These are phyloP conservation scores for Tenthredo mesomela DNA, from an alignment of 2,888 invertebrate genomes.

Conservation along the genomic window DNA sequence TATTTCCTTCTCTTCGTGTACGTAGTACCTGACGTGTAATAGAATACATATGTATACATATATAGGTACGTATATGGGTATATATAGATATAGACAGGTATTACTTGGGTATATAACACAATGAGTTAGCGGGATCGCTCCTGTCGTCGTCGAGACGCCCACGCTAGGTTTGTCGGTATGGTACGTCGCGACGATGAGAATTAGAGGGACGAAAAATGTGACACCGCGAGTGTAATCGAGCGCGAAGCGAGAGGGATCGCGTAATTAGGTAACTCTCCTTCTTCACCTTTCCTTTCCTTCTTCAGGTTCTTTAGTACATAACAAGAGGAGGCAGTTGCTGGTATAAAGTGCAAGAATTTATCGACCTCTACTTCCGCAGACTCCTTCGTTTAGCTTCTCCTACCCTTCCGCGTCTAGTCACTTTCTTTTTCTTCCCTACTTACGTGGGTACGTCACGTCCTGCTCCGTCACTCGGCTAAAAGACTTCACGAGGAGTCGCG, in stretches of 20 bases:
- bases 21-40: too few species aligned
- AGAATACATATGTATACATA: neutral
- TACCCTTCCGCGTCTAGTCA: neutral
- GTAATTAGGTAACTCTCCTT: slow-evolving; percentile 39
- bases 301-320: neutral
- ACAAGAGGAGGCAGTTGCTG: neutral
- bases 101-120: neutral
- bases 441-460: neutral
- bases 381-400: neutral
- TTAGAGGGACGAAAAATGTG: slow-evolving; percentile 31
- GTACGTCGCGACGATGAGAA: neutral
- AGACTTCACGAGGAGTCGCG: slow-evolving; percentile 5
- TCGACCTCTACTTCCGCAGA: neutral
- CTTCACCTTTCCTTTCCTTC: neutral
- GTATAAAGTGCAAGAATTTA: slow-evolving; percentile 40
- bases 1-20: neutral
- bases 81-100: neutral
- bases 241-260: slow-evolving; percentile 16
- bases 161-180: neutral
- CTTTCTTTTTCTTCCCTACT: neutral
- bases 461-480: slow-evolving; percentile 30
- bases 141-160: neutral
- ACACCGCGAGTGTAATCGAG: slow-evolving; percentile 41
- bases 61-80: neutral
- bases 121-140: neutral